Base-by-base conservation (phyloP, 2,888 invertebrate species). In the Heliconius hortense region DNA sequence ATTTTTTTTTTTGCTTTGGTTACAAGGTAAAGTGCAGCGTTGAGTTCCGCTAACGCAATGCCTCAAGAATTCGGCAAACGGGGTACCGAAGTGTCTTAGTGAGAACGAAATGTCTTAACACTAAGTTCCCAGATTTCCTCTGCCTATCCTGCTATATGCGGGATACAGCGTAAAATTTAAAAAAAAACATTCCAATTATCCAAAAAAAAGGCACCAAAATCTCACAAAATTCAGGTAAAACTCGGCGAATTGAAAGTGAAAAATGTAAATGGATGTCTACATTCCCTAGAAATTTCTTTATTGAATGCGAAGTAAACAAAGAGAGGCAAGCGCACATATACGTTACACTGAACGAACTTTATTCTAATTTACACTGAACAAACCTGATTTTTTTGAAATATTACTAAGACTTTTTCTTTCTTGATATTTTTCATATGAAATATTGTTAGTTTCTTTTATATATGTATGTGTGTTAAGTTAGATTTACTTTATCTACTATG, bases 231-330 rank as follows among this genome's bases (percentile, higher is more conserved):
- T n/a, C n/a, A 24, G 4, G 31, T 31, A 31, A 53, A 53, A 56
- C 53, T 56, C 53, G 21, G n/a, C n/a, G n/a, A 53, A 69, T 28
- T 56, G 35, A 13, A 69, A 31, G 69, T 69, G 69, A 56, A 56
- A 69, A 56, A 69, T 56, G 31, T 21, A 69, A 56, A 69, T 24
- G 35, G 67, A 53, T 31, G n/a, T 53, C 5, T 31, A 69, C 53
- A 31, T n/a, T 56, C 8, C 8, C 7, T 35, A 24, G 56, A 66
- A 66, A 66, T 56, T 56, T 15, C 28, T 24, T 31, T 31, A 69
- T 53, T 31, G 53, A 24, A 69, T 28, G 56, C 24, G 56, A 24
- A 48, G 31, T 31, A n/a, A 56, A 31, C 56, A 69, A 56, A 69
- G n/a, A 24, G 56, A 31, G 56, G 66, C 66, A 24, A n/a, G 31